phyloP scores from a whole-genome alignment of 2,113 vertebrate genomes.

The Syrrhaptes paradoxus region DNA sequence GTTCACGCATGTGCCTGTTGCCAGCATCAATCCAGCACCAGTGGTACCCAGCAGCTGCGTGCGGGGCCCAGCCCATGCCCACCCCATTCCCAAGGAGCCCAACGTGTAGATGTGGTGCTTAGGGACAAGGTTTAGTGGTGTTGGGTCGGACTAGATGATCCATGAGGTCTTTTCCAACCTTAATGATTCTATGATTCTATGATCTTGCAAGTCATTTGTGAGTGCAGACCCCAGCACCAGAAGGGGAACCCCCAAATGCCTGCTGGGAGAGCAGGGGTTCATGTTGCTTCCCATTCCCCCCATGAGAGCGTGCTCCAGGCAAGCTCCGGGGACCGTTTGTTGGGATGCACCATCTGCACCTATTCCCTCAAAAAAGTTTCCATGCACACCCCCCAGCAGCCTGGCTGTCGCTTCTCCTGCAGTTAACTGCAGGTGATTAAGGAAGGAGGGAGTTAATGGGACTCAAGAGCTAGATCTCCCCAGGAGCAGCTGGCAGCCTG shows the following conservation, averaged over 20 bases:
- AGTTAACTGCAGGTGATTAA: neutral
- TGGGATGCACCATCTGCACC: neutral
- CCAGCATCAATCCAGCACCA: neutral
- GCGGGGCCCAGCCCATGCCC: neutral
- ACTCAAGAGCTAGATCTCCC: neutral
- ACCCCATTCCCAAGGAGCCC: neutral
- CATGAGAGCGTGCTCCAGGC: neutral
- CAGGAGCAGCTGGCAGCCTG: neutral
- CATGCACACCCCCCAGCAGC: neutral
- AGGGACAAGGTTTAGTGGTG: too few species aligned
- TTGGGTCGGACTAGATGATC: too few species aligned
- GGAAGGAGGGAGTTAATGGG: neutral
- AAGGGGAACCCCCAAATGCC: neutral
- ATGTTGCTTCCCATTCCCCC: neutral
- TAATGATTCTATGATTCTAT: too few species aligned
- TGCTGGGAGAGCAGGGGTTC: neutral
- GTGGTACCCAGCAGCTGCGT: neutral
- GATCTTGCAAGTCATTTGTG: neutral
- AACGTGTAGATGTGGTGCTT: too few species aligned
- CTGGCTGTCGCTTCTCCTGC: neutral
- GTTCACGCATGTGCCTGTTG: neutral
- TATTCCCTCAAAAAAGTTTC: neutral
- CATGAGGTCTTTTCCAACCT: too few species aligned
- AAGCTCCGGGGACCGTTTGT: neutral
- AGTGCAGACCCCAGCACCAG: neutral